Evolutionary conservation across 35 echinoderm and acorn worm species (phyloP).

Genomic region (Hemicentrotus pulcherrimus): DNA sequence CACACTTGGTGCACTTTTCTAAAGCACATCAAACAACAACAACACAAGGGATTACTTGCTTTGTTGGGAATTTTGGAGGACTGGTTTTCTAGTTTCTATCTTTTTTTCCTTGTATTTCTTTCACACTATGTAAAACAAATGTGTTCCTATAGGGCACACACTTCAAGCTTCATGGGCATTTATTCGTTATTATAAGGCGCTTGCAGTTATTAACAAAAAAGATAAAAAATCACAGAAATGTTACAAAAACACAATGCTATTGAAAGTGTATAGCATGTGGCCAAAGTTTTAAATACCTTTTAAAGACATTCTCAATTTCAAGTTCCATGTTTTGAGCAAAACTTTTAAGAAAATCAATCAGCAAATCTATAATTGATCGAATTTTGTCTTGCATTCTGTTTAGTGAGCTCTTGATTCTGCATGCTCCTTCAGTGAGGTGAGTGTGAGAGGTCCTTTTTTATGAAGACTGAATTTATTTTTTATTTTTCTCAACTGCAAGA

Average conservation of each 20-base stretch:
- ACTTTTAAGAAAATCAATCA: too few relatives aligned
- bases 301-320: background rate
- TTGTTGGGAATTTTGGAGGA: background rate
- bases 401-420: background rate
- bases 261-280: background rate
- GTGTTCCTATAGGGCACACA: background rate
- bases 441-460: background rate
- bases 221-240: background rate
- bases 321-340: too few relatives aligned
- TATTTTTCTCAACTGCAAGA: constrained; percentile 1
- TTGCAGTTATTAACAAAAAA: background rate
- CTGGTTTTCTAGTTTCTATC: background rate
- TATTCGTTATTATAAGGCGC: background rate
- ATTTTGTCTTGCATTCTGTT: too few relatives aligned
- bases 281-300: background rate
- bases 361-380: too few relatives aligned
- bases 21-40: background rate
- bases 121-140: background rate
- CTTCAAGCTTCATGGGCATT: background rate
- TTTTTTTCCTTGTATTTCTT: background rate
- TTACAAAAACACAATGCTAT: background rate
- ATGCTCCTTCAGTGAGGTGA: background rate
- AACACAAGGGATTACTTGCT: background rate
- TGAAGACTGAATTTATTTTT: background rate
- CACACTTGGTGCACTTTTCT: background rate